Percentiles rank a stretch among this genome's conserved stretches.
These are phyloP conservation scores for Eucera pruinosa DNA, from an alignment of 2,888 invertebrate species.

Conservation along the genomic window DNA sequence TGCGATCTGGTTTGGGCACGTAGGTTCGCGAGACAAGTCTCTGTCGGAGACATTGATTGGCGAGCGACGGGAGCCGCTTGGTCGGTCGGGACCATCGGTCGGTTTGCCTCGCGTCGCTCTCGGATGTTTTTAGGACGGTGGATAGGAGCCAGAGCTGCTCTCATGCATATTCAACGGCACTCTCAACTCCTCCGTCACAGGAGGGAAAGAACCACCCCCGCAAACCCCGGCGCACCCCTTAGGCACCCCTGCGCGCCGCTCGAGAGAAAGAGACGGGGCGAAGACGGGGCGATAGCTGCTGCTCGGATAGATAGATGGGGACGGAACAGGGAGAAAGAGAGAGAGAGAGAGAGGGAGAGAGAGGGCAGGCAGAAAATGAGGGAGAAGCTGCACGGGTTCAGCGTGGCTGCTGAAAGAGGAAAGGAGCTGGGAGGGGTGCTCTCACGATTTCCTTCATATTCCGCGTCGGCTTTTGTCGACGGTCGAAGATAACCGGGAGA, in stretches of 20 bases:
- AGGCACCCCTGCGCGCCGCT: conserved; percentile 73
- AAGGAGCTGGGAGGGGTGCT: conserved; percentile 68
- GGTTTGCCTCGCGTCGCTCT: conserved; percentile 66
- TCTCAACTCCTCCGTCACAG: conserved; percentile 84
- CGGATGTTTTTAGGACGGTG: conserved; percentile 84
- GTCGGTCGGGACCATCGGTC: conserved; percentile 72
- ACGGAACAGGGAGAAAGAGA: conserved; percentile 30
- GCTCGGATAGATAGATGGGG: conserved; percentile 65
- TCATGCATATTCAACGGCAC: conserved; percentile 85
- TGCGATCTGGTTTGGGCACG: conserved; percentile 61
- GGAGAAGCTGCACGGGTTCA: conserved; percentile 15
- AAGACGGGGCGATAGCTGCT: conserved; percentile 65
- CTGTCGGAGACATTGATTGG: conserved; percentile 83
- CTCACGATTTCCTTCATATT: conserved; percentile 75
- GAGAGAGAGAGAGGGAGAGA: conserved; percentile 35
- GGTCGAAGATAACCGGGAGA: conserved; percentile 64
- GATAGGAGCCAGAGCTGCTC: conserved; percentile 80
- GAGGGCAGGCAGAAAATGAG: conserved; percentile 13
- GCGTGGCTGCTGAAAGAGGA: conserved; percentile 40
- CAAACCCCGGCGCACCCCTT: conserved; percentile 71
- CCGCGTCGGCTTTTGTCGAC: conserved; percentile 67
- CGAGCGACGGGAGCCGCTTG: conserved; percentile 73
- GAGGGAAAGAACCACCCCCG: conserved; percentile 84
- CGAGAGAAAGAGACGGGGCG: conserved; percentile 75
- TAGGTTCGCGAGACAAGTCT: conserved; percentile 78